Evolutionary conservation across 2,888 invertebrate genomes (phyloP), one percentile per base, ranked within the genome.

Genomic region (Orthonychiurus folsomi): DNA sequence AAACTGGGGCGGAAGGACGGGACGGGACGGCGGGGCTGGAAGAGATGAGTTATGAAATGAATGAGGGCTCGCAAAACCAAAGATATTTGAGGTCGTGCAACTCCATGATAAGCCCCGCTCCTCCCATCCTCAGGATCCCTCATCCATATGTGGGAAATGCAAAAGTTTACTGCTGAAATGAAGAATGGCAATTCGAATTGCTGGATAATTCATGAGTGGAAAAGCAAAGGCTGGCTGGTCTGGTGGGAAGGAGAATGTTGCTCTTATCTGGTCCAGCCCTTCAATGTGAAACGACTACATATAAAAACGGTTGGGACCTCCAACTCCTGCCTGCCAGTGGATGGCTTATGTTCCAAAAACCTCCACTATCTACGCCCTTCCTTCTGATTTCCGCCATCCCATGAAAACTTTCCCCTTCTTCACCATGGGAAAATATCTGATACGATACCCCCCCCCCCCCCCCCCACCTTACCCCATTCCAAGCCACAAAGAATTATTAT

Each of bases 381-480:
- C 37, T 37, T 15, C 37, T 37, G 37, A 37, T 37, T 37, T 37
- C 37, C 61, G n/a, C n/a, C n/a, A n/a, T n/a, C 64, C 59, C 64
- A 64, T 59, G 61, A 59, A 56, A 21, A 56, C 56, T 59, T 64
- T 50, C n/a, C n/a, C n/a, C n/a, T n/a, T n/a, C n/a, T n/a, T n/a
- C n/a, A 62, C 50, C 60, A 20, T 56, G 62, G 62, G 62, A 60
- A 64, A 64, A 24, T 64, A 56, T 21, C 23, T 56, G 37, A 37
- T 37, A 37, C 9, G 15, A 37, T 37, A 37, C n/a, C n/a, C n/a
- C n/a, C n/a, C n/a, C n/a, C n/a, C n/a, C n/a, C n/a, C n/a, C n/a
- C n/a, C n/a, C n/a, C n/a, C n/a, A n/a, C n/a, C n/a, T n/a, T n/a
- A n/a, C n/a, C n/a, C n/a, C n/a, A n/a, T n/a, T n/a, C n/a, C n/a